Evolutionary conservation across 2,888 invertebrate genomes (phyloP).

Genomic region (Mantis religiosa): DNA sequence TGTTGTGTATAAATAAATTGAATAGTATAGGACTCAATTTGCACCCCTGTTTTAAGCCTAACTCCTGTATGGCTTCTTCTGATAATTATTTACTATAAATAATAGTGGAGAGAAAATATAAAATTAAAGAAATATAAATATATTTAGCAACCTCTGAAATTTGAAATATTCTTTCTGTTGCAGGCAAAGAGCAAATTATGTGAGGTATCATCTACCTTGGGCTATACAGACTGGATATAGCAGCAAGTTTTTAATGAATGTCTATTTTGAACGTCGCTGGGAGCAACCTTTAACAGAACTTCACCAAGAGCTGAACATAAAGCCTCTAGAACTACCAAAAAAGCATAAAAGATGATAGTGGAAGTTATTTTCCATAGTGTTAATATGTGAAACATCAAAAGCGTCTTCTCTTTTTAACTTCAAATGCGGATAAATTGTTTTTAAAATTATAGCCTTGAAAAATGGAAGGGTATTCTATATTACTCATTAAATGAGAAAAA

Average conservation of each 20-base stretch:
- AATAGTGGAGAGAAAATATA: too few relatives aligned
- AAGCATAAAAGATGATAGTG: not conserved
- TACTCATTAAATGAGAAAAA: too few relatives aligned
- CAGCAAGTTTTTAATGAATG: conserved; percentile 75
- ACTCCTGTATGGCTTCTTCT: too few relatives aligned
- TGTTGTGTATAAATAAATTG: too few relatives aligned
- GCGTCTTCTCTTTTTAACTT: too few relatives aligned
- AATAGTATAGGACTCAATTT: too few relatives aligned
- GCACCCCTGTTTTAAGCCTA: too few relatives aligned
- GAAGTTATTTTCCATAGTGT: not conserved
- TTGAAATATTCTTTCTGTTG: conserved; percentile 33
- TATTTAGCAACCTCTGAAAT: not conserved
- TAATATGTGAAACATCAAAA: not conserved
- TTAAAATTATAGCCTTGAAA: too few relatives aligned
- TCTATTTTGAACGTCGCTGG: conserved; percentile 93
- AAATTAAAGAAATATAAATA: too few relatives aligned
- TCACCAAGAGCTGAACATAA: conserved; percentile 75
- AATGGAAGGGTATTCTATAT: too few relatives aligned
- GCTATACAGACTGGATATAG: conserved; percentile 72
- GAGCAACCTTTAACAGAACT: conserved; percentile 79
- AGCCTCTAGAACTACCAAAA: conserved; percentile 44
- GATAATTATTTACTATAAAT: too few relatives aligned
- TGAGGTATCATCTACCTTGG: conserved; percentile 79
- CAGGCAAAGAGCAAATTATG: conserved; percentile 73
- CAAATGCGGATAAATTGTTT: too few relatives aligned